A percentile compares a stretch with the other conserved stretches of the same genome.
Evolutionary conservation across 2,113 vertebrate genomes (phyloP).

Genomic region (Podarcis cretensis): DNA sequence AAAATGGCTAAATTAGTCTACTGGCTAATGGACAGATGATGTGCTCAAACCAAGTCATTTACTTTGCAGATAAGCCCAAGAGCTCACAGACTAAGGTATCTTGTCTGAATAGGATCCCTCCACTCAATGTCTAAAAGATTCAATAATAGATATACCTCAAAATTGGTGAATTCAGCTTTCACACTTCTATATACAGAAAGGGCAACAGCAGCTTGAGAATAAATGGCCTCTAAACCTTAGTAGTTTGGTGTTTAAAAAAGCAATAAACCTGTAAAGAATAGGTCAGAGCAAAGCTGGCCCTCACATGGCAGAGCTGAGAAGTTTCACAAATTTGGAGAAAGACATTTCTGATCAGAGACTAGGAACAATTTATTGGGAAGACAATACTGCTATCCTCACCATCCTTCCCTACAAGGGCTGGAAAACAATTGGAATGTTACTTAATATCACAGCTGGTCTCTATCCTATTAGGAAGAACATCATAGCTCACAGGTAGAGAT

Average conservation of each 20-base stretch:
- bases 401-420: background rate
- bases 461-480: no score
- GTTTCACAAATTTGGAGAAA: background rate
- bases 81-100: background rate
- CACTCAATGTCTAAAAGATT: background rate
- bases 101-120: background rate
- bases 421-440: no score
- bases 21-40: constrained; percentile 13
- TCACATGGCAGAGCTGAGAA: background rate
- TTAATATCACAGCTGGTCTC: no score
- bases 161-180: constrained; percentile 1
- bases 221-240: background rate
- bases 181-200: background rate
- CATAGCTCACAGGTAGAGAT: no score
- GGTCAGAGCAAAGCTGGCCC: background rate
- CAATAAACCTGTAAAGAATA: constrained; percentile 1
- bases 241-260: constrained; percentile 2
- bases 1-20: background rate
- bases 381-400: background rate
- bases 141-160: background rate
- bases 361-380: background rate
- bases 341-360: background rate
- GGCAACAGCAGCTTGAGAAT: background rate
- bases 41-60: constrained; percentile 4
- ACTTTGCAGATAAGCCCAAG: background rate